These are phyloP conservation scores for Natator depressus DNA, from an alignment of 2,113 vertebrate genomes.

Conservation along the genomic window DNA sequence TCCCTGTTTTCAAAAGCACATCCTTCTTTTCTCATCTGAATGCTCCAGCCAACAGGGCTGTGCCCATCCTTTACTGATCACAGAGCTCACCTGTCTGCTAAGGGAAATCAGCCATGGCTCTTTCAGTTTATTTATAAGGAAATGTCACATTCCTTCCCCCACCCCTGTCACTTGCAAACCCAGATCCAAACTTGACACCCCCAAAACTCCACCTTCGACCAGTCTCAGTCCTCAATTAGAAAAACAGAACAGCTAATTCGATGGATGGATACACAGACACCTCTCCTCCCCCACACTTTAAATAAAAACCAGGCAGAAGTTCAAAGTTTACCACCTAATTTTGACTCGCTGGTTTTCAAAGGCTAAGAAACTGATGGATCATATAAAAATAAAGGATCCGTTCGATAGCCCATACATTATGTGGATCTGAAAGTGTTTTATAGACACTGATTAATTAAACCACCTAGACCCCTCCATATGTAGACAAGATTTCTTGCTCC, in stretches of 20 bases:
- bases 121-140: not conserved
- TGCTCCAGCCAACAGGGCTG: not conserved
- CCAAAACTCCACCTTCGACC: not conserved
- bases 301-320: not conserved
- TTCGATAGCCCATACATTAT: not conserved
- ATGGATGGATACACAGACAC: not conserved
- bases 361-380: not conserved
- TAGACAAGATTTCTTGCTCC: not conserved
- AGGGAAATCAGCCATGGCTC: not conserved
- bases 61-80: conserved; percentile 12
- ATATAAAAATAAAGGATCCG: not conserved
- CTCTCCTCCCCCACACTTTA: not conserved
- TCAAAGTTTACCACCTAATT: not conserved
- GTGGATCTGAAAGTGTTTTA: not conserved
- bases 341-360: not conserved
- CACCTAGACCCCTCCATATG: not conserved
- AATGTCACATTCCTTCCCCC: not conserved
- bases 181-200: not conserved
- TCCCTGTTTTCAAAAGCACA: not conserved
- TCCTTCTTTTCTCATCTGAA: not conserved
- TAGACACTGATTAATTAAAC: not conserved
- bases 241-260: not conserved
- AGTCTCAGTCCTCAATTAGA: not conserved
- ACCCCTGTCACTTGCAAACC: not conserved
- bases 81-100: not conserved